phyloP scores from a whole-genome alignment of 2,113 vertebrate genomes.

The Ibidorhyncha struthersii region DNA sequence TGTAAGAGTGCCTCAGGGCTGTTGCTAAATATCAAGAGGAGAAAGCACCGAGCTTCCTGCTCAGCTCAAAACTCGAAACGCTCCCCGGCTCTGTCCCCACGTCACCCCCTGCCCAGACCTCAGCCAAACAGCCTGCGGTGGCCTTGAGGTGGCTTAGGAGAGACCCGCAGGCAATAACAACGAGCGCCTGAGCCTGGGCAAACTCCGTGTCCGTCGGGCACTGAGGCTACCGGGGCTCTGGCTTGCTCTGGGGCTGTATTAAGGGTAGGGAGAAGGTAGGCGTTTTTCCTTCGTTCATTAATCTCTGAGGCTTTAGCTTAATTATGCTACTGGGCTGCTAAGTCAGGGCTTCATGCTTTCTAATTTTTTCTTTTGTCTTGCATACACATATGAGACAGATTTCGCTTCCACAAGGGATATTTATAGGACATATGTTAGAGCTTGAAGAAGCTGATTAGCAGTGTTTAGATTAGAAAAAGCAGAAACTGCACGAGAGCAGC shows the following conservation, averaged over 20 bases:
- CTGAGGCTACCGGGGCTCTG: accelerated
- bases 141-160: background rate
- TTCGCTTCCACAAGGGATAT: slow-evolving; percentile 62
- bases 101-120: background rate
- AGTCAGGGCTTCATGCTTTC: slow-evolving; percentile 52
- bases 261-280: background rate
- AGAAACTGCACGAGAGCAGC: background rate
- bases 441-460: slow-evolving; percentile 44
- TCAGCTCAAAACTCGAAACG: background rate
- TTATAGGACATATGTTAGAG: slow-evolving; percentile 57
- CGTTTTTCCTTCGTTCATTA: background rate
- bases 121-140: background rate
- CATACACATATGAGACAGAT: slow-evolving; percentile 31
- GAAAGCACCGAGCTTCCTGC: background rate
- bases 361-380: slow-evolving; percentile 59
- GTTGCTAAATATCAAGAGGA: background rate
- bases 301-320: background rate
- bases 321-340: slow-evolving; percentile 23
- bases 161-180: background rate
- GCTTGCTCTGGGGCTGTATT: background rate
- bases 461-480: slow-evolving; percentile 28
- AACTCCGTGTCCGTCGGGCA: background rate
- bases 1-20: background rate
- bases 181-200: background rate
- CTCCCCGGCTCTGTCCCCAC: background rate